phyloP scores from a whole-genome alignment of 2,113 vertebrate genomes.

The Scophthalmus maximus region DNA sequence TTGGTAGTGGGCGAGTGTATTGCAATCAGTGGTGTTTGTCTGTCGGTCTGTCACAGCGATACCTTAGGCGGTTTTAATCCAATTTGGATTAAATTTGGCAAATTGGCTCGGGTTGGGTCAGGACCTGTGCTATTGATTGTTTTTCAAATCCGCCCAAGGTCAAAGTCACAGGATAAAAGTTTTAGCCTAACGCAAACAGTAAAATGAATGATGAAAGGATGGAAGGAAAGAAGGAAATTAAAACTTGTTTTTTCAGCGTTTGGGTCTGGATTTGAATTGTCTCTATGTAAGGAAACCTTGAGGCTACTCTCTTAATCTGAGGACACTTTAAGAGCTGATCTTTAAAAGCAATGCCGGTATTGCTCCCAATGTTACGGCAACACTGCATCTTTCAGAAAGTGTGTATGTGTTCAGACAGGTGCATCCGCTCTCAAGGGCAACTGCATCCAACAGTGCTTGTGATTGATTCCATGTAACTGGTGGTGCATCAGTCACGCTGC shows the following conservation, averaged over 20 bases:
- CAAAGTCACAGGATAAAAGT: background rate
- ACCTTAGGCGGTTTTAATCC: background rate
- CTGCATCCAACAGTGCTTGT: background rate
- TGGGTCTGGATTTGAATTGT: no score
- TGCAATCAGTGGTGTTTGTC: background rate
- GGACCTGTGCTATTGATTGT: background rate
- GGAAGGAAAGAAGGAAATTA: no score
- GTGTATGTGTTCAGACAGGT: background rate
- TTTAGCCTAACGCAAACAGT: background rate
- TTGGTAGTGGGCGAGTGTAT: no score
- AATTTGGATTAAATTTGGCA: background rate
- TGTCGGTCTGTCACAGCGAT: background rate
- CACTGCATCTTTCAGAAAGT: background rate
- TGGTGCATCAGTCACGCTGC: background rate
- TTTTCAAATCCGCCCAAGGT: background rate
- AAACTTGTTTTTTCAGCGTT: no score
- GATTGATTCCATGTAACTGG: constrained; percentile 7
- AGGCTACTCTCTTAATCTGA: no score
- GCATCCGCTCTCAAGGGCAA: constrained; percentile 3
- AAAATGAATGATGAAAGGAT: no score
- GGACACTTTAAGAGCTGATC: background rate
- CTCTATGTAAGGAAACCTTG: no score
- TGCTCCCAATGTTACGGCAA: background rate
- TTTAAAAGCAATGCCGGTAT: background rate
- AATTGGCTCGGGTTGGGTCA: background rate